Base-by-base conservation (phyloP, 2,797 vertebrate species). In the Characodon lateralis region DNA sequence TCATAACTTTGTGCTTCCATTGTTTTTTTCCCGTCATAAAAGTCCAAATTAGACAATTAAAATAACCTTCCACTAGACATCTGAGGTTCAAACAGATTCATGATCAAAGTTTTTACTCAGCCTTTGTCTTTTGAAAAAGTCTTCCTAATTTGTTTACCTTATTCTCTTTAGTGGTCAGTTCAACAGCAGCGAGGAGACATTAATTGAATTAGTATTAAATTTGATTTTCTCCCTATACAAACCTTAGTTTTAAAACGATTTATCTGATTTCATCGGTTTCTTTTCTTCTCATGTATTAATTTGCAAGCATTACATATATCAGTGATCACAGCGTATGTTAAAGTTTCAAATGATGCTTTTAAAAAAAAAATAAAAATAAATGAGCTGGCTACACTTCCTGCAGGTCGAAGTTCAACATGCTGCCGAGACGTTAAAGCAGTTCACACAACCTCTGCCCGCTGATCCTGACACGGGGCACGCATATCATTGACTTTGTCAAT, bases 381-480 rank as follows among this genome's bases (percentile, higher is more conserved):
- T 3, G 13, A 16, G 43, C 2, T 41, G 20, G 35, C 63, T 43
- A 2, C 73, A 83, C 35, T 61, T 75, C 83, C 71, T 66, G 77
- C 73, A 59, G 79, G 78, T 89, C 84, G 10, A 0, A 3, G 41
- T 74, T 89, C 88, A 78, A 87, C 66, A 76, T 48, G 73, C 79
- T 76, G 83, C 74, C 24, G 6, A 77, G 43, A 31, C 68, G 41
- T 71, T 75, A 63, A 81, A 86, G 73, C 65, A 65, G 84, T 91
- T 94, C 92, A 92, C 91, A 91, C 83, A 92, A 88, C 89, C 90
- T 87, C 84, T 84, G 87, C 81, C 72, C 53, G 0, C 79, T 83
- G 65, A 48, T 59, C 46, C 56, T 6, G 68, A 85, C 82, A 80
- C 43, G 71, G 88, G 89, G 88, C 90, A 87, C 31, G 26, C 90